Evolutionary conservation across 2,113 vertebrate genomes (phyloP).

Genomic region (Cavia porcellus): DNA sequence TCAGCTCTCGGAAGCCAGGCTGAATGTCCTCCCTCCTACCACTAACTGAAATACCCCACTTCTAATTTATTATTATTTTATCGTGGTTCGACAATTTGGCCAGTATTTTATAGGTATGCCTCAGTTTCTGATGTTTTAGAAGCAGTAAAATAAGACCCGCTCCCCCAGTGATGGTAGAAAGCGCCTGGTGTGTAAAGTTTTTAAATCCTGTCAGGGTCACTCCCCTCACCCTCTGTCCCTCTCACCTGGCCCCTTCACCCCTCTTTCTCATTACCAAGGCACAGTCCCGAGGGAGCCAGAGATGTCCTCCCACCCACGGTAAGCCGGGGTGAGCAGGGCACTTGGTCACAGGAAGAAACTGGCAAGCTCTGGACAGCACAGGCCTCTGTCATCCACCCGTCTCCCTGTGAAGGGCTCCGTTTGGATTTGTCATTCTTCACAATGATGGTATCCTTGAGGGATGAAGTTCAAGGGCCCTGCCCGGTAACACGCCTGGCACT

Average conservation of each 20-base stretch:
- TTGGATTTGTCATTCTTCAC: background rate
- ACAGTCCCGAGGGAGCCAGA: background rate
- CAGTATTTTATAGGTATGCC: background rate
- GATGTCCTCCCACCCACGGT: background rate
- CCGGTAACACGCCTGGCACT: background rate
- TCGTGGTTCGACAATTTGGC: background rate
- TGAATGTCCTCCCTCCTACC: background rate
- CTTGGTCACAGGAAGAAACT: background rate
- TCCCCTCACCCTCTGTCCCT: background rate
- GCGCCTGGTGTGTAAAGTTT: background rate
- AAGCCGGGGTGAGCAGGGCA: background rate
- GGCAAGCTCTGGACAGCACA: background rate
- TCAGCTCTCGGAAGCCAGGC: background rate
- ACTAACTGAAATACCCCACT: background rate
- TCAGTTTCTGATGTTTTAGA: slow-evolving; percentile 37
- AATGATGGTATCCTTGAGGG: background rate
- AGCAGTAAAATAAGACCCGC: background rate
- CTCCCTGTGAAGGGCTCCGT: background rate
- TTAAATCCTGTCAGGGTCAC: background rate
- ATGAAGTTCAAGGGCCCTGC: background rate
- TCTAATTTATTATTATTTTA: background rate
- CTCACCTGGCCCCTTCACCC: background rate
- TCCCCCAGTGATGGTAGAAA: background rate
- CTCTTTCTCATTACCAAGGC: background rate
- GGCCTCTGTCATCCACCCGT: background rate